Percentiles rank a stretch among this genome's conserved stretches.
phyloP scores from a whole-genome alignment of 53 echinoderm and acorn worm species.

The Apostichopus leukothele region DNA sequence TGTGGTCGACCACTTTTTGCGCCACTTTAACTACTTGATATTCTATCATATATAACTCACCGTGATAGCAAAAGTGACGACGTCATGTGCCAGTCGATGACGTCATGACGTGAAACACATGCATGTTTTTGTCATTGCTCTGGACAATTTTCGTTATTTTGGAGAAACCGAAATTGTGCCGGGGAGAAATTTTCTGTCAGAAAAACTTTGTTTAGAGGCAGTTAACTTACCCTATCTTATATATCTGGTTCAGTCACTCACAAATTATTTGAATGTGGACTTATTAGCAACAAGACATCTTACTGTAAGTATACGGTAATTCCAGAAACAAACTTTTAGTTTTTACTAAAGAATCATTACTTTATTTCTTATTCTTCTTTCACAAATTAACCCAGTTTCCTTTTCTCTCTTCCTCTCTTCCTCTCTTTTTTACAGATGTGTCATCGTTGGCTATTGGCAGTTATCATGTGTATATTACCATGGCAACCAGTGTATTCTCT shows the following conservation, averaged over 20 bases:
- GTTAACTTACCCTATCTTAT: too few relatives aligned
- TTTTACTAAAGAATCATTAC: too few relatives aligned
- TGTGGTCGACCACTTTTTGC: conserved; percentile 10
- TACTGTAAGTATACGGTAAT: too few relatives aligned
- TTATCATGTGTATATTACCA: conserved; percentile 67
- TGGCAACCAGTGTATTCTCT: conserved; percentile 68
- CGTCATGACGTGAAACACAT: not conserved
- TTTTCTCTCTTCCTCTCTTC: conserved; percentile 21
- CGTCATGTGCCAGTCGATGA: not conserved
- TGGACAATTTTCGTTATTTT: too few relatives aligned
- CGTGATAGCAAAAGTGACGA: not conserved
- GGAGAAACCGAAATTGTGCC: too few relatives aligned
- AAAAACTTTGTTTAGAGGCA: too few relatives aligned
- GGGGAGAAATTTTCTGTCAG: too few relatives aligned
- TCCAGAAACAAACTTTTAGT: too few relatives aligned
- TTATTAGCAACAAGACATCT: too few relatives aligned
- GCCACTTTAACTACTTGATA: not conserved
- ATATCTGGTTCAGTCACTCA: too few relatives aligned
- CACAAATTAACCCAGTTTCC: not conserved
- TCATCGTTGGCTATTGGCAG: conserved; percentile 60
- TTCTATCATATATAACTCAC: not conserved
- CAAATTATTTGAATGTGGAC: too few relatives aligned
- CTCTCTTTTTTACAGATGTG: conserved; percentile 68
- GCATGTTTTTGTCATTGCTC: not conserved
- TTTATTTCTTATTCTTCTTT: too few relatives aligned